A percentile compares a stretch with the other conserved stretches of the same genome.
phyloP scores from a whole-genome alignment of 2,888 invertebrate species.

The Agonopterix arenella region DNA sequence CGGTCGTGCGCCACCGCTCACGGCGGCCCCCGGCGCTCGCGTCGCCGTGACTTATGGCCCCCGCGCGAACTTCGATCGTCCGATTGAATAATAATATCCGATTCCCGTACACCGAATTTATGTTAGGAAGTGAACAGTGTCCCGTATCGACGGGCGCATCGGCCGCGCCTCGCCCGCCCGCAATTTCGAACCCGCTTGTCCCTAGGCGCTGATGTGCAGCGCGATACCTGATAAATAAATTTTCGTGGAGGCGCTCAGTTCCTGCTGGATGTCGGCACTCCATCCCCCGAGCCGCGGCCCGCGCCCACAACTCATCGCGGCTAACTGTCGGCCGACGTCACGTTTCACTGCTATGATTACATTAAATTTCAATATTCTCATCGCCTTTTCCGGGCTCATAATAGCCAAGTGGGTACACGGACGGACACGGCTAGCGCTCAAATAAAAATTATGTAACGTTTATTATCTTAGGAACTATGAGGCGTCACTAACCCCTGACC shows the following conservation, averaged over 20 bases:
- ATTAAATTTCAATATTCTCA: constrained; percentile 48
- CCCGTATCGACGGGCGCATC: constrained; percentile 63
- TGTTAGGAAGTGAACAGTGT: constrained; percentile 72
- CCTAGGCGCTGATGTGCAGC: constrained; percentile 48
- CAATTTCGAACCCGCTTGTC: constrained; percentile 52
- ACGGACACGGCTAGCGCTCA: constrained; percentile 2
- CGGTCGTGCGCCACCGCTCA: constrained; percentile 72
- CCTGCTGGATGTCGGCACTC: constrained; percentile 20
- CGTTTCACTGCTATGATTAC: constrained; percentile 44
- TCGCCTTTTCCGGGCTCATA: constrained; percentile 19
- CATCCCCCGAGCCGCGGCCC: constrained; percentile 23
- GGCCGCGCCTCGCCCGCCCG: constrained; percentile 45
- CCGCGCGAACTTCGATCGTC: constrained; percentile 71
- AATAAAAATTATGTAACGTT: constrained; percentile 18
- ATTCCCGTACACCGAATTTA: constrained; percentile 74
- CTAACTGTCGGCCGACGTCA: constrained; percentile 49
- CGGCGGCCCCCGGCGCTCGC: constrained; percentile 72
- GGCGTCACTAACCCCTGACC: constrained; percentile 19
- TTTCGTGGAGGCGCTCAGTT: constrained; percentile 36
- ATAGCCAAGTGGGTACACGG: constrained; percentile 9
- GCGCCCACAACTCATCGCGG: constrained; percentile 31
- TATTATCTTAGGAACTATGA: constrained; percentile 6
- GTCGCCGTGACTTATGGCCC: constrained; percentile 73
- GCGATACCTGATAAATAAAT: constrained; percentile 62
- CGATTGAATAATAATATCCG: constrained; percentile 77